Percentiles rank a stretch among this genome's conserved stretches.
Evolutionary conservation across 1,140 invertebrate species (phyloP).

Genomic region (Gonioctena quinquepunctata): DNA sequence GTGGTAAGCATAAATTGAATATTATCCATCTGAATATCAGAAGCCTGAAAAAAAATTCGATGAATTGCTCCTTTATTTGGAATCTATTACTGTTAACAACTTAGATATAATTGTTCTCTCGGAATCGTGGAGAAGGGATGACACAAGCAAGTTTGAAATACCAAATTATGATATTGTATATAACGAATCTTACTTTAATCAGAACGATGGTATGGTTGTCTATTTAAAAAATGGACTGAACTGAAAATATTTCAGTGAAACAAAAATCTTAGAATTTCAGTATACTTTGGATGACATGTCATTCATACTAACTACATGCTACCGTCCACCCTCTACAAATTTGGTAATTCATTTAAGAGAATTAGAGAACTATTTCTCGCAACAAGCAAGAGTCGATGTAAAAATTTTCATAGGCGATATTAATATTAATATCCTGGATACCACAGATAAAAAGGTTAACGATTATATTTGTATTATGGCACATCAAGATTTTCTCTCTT

Average conservation of each 20-base stretch:
- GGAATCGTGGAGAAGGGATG: background rate
- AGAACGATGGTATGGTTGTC: background rate
- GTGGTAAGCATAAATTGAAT: background rate
- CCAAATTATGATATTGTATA: background rate
- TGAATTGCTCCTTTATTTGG: background rate
- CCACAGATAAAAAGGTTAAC: background rate
- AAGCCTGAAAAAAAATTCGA: constrained; percentile 6
- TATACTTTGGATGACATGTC: background rate
- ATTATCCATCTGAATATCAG: constrained; percentile 9
- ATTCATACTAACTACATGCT: background rate
- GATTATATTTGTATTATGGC: background rate
- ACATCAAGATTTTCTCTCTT: background rate
- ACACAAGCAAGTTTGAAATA: background rate
- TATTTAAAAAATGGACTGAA: background rate
- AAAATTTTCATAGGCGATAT: background rate
- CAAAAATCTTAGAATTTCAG: background rate
- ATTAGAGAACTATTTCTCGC: background rate
- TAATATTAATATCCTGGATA: no score
- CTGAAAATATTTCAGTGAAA: background rate
- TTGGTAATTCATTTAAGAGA: background rate
- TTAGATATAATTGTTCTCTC: background rate
- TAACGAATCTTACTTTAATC: constrained; percentile 5
- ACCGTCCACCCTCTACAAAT: constrained; percentile 10
- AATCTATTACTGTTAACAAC: background rate
- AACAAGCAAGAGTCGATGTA: background rate